These are phyloP conservation scores for Bibio marci DNA, from an alignment of 2,888 invertebrate species.

Conservation along the genomic window DNA sequence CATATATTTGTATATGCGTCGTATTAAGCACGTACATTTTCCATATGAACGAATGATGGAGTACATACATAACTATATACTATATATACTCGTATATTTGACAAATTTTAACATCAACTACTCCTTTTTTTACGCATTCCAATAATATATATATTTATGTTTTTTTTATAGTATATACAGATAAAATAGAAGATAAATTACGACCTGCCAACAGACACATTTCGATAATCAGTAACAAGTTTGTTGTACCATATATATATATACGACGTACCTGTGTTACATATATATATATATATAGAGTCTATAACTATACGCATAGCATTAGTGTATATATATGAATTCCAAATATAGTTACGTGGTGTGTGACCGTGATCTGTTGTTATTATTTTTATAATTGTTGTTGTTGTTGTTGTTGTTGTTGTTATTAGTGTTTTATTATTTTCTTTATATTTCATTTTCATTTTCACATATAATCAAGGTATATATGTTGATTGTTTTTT, in stretches of 20 bases:
- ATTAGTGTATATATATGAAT: neutral
- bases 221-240: slow-evolving; percentile 3
- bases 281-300: no score
- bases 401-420: neutral
- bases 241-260: neutral
- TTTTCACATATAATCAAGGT: no score
- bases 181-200: slow-evolving; percentile 5
- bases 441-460: no score
- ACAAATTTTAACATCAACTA: slow-evolving; percentile 5
- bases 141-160: neutral
- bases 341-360: slow-evolving; percentile 1
- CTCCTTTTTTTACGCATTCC: slow-evolving; percentile 6
- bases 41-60: no score
- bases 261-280: no score
- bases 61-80: no score
- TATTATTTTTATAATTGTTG: neutral
- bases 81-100: neutral
- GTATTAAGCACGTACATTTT: no score
- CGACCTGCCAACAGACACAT: slow-evolving; percentile 4
- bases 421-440: neutral
- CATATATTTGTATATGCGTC: no score
- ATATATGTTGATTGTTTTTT: no score
- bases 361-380: slow-evolving; percentile 2
- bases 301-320: no score
- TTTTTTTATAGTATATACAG: neutral